A percentile compares a stretch with the other conserved stretches of the same genome.
Evolutionary conservation across 1,140 invertebrate genomes (phyloP).

Genomic region (Lucilia sericata): DNA sequence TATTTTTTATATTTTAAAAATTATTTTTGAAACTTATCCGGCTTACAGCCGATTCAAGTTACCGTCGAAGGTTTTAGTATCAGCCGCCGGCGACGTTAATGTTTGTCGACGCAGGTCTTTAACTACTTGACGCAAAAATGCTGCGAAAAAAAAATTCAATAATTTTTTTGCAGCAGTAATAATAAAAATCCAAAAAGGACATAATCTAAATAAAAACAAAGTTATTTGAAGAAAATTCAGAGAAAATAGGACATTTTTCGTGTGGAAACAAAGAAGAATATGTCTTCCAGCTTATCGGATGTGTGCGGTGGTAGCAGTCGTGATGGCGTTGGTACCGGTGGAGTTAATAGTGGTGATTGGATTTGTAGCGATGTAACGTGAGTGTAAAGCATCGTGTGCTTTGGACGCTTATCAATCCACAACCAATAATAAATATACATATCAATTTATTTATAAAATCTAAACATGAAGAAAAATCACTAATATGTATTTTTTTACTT

Average conservation of each 20-base stretch:
- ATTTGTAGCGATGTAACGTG: slow-evolving; percentile 70
- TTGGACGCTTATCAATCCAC: slow-evolving; percentile 47
- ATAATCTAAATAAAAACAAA: neutral
- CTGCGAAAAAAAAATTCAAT: neutral
- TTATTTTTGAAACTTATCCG: too few species aligned
- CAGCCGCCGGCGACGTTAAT: too few species aligned
- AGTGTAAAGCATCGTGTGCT: slow-evolving; percentile 53
- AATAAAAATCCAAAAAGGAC: neutral
- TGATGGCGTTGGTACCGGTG: slow-evolving; percentile 49
- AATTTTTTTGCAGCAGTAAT: neutral
- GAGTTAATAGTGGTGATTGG: slow-evolving; percentile 70
- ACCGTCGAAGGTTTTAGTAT: too few species aligned
- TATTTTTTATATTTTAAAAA: too few species aligned
- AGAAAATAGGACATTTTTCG: neutral
- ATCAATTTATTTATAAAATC: slow-evolving; percentile 46
- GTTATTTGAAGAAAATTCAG: neutral
- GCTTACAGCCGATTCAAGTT: too few species aligned
- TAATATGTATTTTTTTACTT: slow-evolving; percentile 36
- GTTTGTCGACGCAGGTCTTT: too few species aligned
- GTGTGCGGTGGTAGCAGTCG: slow-evolving; percentile 49
- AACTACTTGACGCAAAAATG: too few species aligned
- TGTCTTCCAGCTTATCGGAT: slow-evolving; percentile 34
- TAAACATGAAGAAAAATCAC: slow-evolving; percentile 10
- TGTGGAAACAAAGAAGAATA: neutral
- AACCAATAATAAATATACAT: slow-evolving; percentile 34